Conservation (phyloP, 2,797 vertebrate species). For the Lagodon rhomboides region DNA sequence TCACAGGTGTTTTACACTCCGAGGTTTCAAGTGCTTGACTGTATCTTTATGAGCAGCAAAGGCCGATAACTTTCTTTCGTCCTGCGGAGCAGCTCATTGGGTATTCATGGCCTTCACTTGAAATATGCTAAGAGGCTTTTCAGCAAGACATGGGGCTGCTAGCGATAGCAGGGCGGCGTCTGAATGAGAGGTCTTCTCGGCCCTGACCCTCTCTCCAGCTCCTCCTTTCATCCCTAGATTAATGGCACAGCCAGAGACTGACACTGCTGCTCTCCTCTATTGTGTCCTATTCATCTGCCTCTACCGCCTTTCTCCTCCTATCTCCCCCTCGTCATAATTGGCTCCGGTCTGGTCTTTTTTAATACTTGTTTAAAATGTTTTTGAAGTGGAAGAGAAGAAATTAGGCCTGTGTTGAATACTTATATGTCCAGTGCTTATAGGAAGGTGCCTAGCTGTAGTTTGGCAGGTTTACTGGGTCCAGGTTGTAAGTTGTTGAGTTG, state of each 20-base stretch:
- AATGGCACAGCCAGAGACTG: slow-evolving; percentile 59
- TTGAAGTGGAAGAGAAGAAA: slow-evolving; percentile 10
- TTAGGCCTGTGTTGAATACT: not conserved
- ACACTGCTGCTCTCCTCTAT: slow-evolving; percentile 46
- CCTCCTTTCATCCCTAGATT: slow-evolving; percentile 70
- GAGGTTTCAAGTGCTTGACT: slow-evolving; percentile 48
- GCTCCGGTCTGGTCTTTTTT: slow-evolving; percentile 30
- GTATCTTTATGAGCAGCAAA: slow-evolving; percentile 58
- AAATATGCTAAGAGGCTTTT: slow-evolving; percentile 71
- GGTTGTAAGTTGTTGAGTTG: not conserved
- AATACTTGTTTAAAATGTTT: not conserved
- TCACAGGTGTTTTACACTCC: slow-evolving; percentile 50
- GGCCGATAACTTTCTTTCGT: slow-evolving; percentile 43
- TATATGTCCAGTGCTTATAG: not conserved
- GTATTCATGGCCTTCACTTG: slow-evolving; percentile 66
- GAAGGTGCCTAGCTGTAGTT: not conserved
- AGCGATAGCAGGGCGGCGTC: slow-evolving; percentile 46
- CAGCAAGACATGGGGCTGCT: slow-evolving; percentile 39
- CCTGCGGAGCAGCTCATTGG: slow-evolving; percentile 59
- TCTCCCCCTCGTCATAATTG: slow-evolving; percentile 39
- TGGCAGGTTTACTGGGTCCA: not conserved
- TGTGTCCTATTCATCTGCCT: slow-evolving; percentile 53
- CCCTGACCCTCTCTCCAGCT: slow-evolving; percentile 60
- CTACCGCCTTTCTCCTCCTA: slow-evolving; percentile 1
- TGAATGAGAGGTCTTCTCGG: slow-evolving; percentile 63